Conservation (phyloP, 2,797 vertebrate genomes). For the Silurus lanzhouensis region DNA sequence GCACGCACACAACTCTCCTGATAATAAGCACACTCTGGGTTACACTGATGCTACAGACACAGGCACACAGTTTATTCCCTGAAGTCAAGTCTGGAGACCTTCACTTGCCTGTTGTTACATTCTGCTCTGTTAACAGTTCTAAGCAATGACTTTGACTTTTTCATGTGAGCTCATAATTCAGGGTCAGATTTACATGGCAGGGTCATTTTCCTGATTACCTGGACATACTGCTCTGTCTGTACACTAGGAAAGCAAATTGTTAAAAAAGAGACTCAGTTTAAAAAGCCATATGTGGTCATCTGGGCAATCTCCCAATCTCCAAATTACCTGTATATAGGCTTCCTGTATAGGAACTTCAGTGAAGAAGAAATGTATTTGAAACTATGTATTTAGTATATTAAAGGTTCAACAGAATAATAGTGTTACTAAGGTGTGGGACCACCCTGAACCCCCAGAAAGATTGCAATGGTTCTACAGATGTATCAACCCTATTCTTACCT, state of each 20-base stretch:
- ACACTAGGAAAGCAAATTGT: neutral
- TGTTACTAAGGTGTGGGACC: neutral
- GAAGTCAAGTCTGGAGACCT: neutral
- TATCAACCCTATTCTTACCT: neutral
- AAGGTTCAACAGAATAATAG: neutral
- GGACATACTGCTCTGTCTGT: neutral
- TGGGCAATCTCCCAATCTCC: neutral
- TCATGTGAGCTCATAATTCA: constrained; percentile 17
- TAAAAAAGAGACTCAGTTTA: neutral
- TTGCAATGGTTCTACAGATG: neutral
- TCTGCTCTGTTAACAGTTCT: constrained; percentile 58
- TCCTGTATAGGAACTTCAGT: neutral
- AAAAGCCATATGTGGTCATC: neutral
- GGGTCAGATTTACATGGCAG: neutral
- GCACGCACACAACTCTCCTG: constrained; percentile 23
- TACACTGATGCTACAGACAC: neutral
- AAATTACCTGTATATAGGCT: neutral
- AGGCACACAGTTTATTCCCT: neutral
- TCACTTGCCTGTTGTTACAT: constrained; percentile 56
- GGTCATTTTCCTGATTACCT: neutral
- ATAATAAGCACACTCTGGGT: constrained; percentile 3
- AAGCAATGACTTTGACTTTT: constrained; percentile 56
- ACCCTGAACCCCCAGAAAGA: neutral
- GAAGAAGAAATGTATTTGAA: neutral
- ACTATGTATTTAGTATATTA: no score